Evolutionary conservation across 2,888 invertebrate species (phyloP), one percentile per base, ranked within the genome.

Genomic region (Odontothrips loti): DNA sequence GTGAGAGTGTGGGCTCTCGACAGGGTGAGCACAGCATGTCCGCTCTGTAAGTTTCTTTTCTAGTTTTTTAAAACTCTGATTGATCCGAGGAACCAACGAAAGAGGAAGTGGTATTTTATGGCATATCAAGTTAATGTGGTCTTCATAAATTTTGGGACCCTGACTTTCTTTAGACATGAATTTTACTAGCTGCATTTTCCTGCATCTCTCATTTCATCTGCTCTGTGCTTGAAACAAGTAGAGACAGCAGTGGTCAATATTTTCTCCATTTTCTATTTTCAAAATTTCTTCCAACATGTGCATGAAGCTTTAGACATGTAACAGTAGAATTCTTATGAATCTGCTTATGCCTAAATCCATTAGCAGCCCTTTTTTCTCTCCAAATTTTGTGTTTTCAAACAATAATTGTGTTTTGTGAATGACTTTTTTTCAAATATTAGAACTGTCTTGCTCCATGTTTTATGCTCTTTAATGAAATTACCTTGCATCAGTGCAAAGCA

Each of bases 21-120:
- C 68, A 75, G 68, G 68, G 68, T 75, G 68, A 75, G 68, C 68
- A 75, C 68, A 75, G 68, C 68, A 75, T 75, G 68, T 27, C 68
- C n/a, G 68, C 68, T 75, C 68, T 75, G 68, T 75, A 75, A 75
- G 68, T 75, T 75, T 75, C 23, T 27, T 75, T 23, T 75, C 23
- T 27, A 75, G 68, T 75, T 75, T 75, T 75, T 27, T 27, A 23
- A 20, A 6, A 20, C 6, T 58, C 58, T 58, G 23, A 9, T 75
- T 12, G 23, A 27, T 23, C 68, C 58, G 23, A 75, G 27, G 9
- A 12, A 75, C 68, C 27, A 75, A 10, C 68, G 27, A 75, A 75
- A 75, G 68, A 75, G 23, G 23, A 75, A 75, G 68, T 27, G 68
- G 68, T 75, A 75, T 27, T 75, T 11, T 27, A 75, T 75, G 68